These are phyloP conservation scores for Coptodon bakossiorum DNA, from an alignment of 2,113 vertebrate species.

Conservation along the genomic window DNA sequence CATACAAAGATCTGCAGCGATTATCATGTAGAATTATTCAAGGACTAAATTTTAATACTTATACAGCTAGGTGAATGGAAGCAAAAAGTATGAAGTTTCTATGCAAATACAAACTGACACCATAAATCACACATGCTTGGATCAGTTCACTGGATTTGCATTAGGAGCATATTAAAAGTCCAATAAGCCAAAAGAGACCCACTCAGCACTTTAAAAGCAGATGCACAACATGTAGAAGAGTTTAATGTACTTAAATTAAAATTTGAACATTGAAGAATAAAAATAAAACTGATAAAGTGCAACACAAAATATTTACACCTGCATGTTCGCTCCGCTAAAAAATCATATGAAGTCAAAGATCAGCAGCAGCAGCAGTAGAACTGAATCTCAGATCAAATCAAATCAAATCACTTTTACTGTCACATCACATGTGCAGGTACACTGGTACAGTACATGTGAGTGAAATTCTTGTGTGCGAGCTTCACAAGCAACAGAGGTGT, in stretches of 20 bases:
- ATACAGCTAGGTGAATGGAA: constrained; percentile 3
- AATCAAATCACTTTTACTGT: no score
- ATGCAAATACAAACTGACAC: constrained; percentile 46
- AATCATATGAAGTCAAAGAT: not conserved
- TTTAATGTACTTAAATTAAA: fast-evolving
- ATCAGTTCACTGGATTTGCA: not conserved
- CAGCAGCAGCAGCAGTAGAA: no score
- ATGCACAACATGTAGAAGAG: not conserved
- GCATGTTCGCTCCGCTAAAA: not conserved
- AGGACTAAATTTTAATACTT: constrained; percentile 54
- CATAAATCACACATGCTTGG: constrained; percentile 40
- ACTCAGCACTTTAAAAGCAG: not conserved
- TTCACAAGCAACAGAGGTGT: no score
- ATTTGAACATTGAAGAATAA: not conserved
- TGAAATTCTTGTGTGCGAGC: no score
- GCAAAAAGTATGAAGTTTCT: constrained; percentile 26
- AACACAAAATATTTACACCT: not conserved
- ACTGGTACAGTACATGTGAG: no score
- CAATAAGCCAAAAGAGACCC: not conserved
- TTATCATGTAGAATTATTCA: constrained; percentile 53
- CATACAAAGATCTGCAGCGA: constrained; percentile 24
- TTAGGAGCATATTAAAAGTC: not conserved
- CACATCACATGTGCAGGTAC: no score
- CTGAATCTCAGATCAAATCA: not conserved
- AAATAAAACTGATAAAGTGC: not conserved